A percentile compares a stretch with the other conserved stretches of the same genome.
These are phyloP conservation scores for Girardia tigrina DNA, from an alignment of 2,888 invertebrate species.

Conservation along the genomic window DNA sequence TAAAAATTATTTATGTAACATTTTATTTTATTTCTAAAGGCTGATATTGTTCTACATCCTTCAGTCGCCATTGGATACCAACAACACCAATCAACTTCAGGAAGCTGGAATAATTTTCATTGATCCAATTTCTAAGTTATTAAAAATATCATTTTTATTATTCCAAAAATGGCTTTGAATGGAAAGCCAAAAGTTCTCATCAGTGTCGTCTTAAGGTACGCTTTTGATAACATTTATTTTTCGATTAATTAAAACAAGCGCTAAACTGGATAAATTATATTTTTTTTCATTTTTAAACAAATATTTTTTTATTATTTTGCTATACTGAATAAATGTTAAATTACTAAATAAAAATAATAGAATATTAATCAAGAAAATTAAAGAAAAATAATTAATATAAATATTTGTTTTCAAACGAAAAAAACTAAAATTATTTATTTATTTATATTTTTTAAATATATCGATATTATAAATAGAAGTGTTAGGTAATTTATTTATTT, in stretches of 20 bases:
- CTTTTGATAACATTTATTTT: neutral
- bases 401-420: too few species aligned
- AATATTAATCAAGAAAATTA: too few species aligned
- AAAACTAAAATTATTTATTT: too few species aligned
- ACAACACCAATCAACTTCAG: neutral
- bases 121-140: neutral
- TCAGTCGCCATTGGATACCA: neutral
- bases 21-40: neutral
- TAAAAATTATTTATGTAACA: neutral
- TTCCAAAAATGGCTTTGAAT: constrained; percentile 2
- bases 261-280: too few species aligned
- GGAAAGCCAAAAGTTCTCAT: constrained; percentile 3
- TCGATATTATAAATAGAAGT: too few species aligned
- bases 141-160: neutral
- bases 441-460: too few species aligned
- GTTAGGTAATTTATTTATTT: too few species aligned
- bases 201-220: neutral
- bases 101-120: neutral
- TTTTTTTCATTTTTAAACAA: too few species aligned
- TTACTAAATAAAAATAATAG: too few species aligned
- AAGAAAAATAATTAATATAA: too few species aligned
- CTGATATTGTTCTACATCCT: neutral
- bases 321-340: too few species aligned
- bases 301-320: too few species aligned
- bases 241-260: neutral